Percentiles rank a stretch among this genome's conserved stretches.
These are phyloP conservation scores for Cryptus viduatorius DNA, from an alignment of 2,888 invertebrate genomes.

Conservation along the genomic window DNA sequence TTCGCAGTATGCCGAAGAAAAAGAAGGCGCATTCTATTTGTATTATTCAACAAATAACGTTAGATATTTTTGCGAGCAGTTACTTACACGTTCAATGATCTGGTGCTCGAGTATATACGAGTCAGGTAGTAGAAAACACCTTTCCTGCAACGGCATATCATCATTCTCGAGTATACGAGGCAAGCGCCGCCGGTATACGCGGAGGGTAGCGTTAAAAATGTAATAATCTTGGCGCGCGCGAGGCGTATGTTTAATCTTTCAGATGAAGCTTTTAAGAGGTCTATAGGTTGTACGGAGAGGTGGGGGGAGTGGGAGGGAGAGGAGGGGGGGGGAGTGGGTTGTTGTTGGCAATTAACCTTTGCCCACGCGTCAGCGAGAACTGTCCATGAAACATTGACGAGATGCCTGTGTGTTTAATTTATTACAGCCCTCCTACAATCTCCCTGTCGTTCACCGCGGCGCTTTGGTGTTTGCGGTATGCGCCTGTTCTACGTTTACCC, in stretches of 20 bases:
- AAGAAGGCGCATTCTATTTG: too few species aligned
- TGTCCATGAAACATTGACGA: conserved; percentile 66
- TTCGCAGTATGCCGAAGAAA: not conserved
- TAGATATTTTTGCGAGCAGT: not conserved
- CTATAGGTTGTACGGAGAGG: conserved; percentile 23
- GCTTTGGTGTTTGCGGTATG: conserved; percentile 26
- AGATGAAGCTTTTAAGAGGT: conserved; percentile 70
- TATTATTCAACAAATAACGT: conserved; percentile 21
- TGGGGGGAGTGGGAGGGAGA: not conserved
- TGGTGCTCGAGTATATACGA: conserved; percentile 12
- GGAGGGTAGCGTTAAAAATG: conserved; percentile 72
- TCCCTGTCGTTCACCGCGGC: conserved; percentile 13
- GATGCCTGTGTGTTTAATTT: conserved; percentile 65
- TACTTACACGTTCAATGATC: conserved; percentile 49
- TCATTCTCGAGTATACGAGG: conserved; percentile 52
- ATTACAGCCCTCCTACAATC: conserved; percentile 59
- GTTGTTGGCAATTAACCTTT: conserved; percentile 67
- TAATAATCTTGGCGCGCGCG: conserved; percentile 67
- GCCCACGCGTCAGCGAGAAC: conserved; percentile 54
- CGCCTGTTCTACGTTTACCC: not conserved
- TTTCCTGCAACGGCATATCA: conserved; percentile 38
- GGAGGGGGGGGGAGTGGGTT: conserved; percentile 1
- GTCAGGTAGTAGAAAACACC: conserved; percentile 26
- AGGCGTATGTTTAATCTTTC: conserved; percentile 70
- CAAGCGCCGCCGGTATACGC: conserved; percentile 1